phyloP scores from a whole-genome alignment of 2,888 invertebrate genomes.

The Taenaris catops region DNA sequence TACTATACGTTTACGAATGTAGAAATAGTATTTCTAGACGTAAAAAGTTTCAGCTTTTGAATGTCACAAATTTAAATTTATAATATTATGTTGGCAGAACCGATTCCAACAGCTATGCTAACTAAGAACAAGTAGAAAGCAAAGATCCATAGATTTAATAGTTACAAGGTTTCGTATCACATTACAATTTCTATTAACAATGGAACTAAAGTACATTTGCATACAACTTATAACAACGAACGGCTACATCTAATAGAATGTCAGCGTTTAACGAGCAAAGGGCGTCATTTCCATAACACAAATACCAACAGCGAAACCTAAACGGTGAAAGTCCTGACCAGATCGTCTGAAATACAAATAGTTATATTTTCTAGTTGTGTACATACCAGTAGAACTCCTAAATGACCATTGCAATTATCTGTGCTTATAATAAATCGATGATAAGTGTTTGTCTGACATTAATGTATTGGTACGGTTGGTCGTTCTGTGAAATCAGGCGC shows the following conservation, averaged over 20 bases:
- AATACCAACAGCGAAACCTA: conserved; percentile 62
- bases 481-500: too few relatives aligned
- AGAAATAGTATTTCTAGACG: too few relatives aligned
- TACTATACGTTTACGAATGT: too few relatives aligned
- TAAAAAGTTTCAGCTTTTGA: too few relatives aligned
- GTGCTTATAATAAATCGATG: too few relatives aligned
- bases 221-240: conserved; percentile 14
- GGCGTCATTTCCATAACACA: conserved; percentile 55
- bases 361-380: conserved; percentile 33
- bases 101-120: too few relatives aligned
- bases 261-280: conserved; percentile 39
- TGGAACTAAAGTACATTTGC: conserved; percentile 15
- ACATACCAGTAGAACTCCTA: conserved; percentile 33
- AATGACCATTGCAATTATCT: conserved; percentile 25
- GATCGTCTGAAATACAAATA: conserved; percentile 60
- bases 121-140: conserved; percentile 8
- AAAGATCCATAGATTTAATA: conserved; percentile 12
- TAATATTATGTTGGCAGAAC: too few relatives aligned
- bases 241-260: conserved; percentile 30
- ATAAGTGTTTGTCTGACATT: too few relatives aligned
- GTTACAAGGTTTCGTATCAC: conserved; percentile 8
- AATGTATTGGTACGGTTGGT: too few relatives aligned
- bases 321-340: conserved; percentile 65
- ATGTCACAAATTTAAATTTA: too few relatives aligned
- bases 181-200: conserved; percentile 9